Conservation (phyloP, 2,113 vertebrate species). For the Protobothrops flavoviridis region DNA sequence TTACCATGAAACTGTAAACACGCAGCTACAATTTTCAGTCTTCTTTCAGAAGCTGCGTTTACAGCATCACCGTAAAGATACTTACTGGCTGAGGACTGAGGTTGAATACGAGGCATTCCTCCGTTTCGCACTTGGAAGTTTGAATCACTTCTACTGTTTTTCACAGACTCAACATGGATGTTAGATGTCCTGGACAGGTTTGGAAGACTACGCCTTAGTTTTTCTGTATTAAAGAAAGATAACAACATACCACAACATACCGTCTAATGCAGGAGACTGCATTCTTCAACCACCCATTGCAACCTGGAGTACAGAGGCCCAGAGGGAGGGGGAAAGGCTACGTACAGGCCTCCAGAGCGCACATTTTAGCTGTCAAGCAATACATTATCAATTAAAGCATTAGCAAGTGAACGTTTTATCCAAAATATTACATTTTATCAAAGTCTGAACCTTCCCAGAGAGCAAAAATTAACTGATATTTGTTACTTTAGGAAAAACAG, state of each 20-base stretch:
- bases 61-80: slow-evolving; percentile 52
- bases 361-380: not conserved
- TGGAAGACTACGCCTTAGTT: slow-evolving; percentile 96
- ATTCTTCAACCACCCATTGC: not conserved
- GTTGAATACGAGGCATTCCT: slow-evolving; percentile 90
- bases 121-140: slow-evolving; percentile 98
- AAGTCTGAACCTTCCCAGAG: not conserved
- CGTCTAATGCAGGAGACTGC: not conserved
- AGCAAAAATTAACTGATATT: slow-evolving; percentile 1
- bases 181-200: slow-evolving; percentile 87
- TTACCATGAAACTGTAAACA: slow-evolving; percentile 35
- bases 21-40: not conserved
- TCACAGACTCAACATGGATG: slow-evolving; percentile 87
- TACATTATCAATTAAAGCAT: not conserved
- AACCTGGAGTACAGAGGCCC: not conserved
- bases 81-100: slow-evolving; percentile 91
- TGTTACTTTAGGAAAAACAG: not conserved
- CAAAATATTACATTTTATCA: not conserved
- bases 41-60: not conserved
- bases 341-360: not conserved
- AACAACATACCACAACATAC: slow-evolving; percentile 5
- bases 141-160: slow-evolving; percentile 96
- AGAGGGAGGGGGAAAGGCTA: not conserved
- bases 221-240: slow-evolving; percentile 75
- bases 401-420: not conserved